phyloP scores from a whole-genome alignment of 2,113 vertebrate species.

The Coreoperca whiteheadi region DNA sequence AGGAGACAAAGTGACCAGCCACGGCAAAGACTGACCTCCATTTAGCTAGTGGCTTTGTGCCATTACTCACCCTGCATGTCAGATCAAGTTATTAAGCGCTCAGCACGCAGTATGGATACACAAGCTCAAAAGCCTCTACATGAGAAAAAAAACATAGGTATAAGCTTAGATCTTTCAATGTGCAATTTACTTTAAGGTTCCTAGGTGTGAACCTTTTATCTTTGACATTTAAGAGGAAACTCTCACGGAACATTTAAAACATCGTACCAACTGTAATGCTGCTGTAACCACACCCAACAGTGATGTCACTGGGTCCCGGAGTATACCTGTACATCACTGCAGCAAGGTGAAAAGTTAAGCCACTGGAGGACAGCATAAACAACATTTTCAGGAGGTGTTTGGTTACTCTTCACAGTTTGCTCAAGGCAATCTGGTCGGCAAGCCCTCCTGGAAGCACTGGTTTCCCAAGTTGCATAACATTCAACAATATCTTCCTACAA shows the following conservation, averaged over 20 bases:
- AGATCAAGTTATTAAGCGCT: slow-evolving; percentile 35
- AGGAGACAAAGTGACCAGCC: slow-evolving; percentile 34
- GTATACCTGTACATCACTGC: not conserved
- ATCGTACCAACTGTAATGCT: too few relatives aligned
- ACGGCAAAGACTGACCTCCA: slow-evolving; percentile 22
- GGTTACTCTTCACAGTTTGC: not conserved
- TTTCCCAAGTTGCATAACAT: not conserved
- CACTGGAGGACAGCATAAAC: not conserved
- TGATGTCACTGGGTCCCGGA: not conserved
- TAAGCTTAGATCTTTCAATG: not conserved
- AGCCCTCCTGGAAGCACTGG: not conserved
- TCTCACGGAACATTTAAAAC: not conserved
- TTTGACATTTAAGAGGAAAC: not conserved
- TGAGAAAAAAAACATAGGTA: not conserved
- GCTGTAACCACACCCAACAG: not conserved
- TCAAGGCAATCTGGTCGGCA: not conserved
- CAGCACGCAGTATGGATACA: slow-evolving; percentile 9
- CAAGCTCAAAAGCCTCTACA: not conserved
- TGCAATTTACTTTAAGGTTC: not conserved
- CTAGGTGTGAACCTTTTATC: not conserved
- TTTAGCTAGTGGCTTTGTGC: slow-evolving; percentile 16
- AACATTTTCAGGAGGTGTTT: not conserved
- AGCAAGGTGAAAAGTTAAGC: not conserved
- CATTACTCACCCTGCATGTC: slow-evolving; percentile 42
- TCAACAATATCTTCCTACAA: slow-evolving; percentile 3